Evolutionary conservation across 1,140 invertebrate genomes (phyloP).

Genomic region (Drosophila pectinifera): DNA sequence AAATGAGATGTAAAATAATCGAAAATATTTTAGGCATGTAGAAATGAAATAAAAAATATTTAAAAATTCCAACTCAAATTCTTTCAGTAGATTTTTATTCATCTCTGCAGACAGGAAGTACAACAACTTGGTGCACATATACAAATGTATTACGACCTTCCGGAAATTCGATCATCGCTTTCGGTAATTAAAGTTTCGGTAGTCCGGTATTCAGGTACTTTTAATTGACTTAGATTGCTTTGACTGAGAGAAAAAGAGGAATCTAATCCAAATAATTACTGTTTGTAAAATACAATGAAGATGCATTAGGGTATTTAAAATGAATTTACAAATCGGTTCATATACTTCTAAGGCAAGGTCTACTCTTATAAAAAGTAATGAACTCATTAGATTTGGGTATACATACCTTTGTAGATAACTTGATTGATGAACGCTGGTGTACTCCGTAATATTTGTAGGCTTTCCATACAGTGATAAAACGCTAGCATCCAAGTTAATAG

Average conservation of each 20-base stretch:
- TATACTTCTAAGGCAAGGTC: not conserved
- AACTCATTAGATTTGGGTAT: not conserved
- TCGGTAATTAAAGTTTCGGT: not conserved
- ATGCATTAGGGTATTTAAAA: not conserved
- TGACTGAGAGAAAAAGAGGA: no score
- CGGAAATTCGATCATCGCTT: not conserved
- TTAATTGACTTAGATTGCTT: not conserved
- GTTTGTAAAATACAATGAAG: not conserved
- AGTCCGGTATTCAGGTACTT: not conserved
- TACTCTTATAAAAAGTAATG: not conserved
- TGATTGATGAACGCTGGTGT: not conserved
- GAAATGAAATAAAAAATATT: not conserved
- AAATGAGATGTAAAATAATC: not conserved
- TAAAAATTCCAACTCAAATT: no score
- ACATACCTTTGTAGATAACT: constrained; percentile 9
- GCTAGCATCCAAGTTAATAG: not conserved
- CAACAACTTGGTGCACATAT: no score
- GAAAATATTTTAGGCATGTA: not conserved
- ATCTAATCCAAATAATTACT: not conserved
- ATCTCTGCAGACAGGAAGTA: no score
- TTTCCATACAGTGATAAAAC: not conserved
- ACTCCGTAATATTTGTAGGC: not conserved
- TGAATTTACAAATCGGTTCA: not conserved
- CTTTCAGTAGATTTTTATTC: no score
- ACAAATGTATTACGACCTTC: not conserved